Evolutionary conservation across 2,113 vertebrate genomes (phyloP), one percentile per base, ranked within the genome.

Genomic region (Piaya cayana): DNA sequence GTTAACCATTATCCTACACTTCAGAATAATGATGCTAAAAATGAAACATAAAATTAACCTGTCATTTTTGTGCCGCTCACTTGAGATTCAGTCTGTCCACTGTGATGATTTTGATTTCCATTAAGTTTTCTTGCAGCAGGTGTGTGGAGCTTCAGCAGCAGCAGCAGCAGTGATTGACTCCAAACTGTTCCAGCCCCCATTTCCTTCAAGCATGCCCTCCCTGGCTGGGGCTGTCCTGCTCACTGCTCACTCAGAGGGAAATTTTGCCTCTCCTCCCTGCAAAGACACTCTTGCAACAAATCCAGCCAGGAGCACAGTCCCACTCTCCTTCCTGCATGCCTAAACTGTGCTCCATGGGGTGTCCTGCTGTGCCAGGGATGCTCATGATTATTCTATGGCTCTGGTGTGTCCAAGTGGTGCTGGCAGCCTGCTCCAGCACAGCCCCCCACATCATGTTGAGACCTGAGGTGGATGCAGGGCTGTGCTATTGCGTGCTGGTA

Each of bases 11-110:
- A 95, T 96, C 94, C 95, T 92, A 86, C 91, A 69, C 93, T 80
- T 90, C 75, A 84, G 95, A 95, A 92, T 92, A 96, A 96, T 94
- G 76, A 37, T 96, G 82, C 95, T 97, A 96, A 97, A 97, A 97
- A 95, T 94, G 88, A 96, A 96, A 74, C 67, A 69, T 82, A 43
- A 92, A 95, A 97, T 97, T 96, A 96, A n/a, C 53, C 88, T 95
- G 95, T 94, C 92, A 97, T 88, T 94, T 96, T 91, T 58, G 81
- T 95, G 91, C 86, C 50, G 0, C 76, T 96, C 83, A 91, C 58
- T 88, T 70, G 53, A 8, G 29, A 94, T 83, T 93, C 53, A 47
- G 94, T 83, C 60, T 92, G 70, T 91, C 93, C 58, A 90, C 84
- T 88, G 34, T 68, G 92, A 81, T 82, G 78, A 78, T 95, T 86